These are phyloP conservation scores for Mystacornis crossleyi DNA, from an alignment of 2,113 vertebrate species.

Conservation along the genomic window DNA sequence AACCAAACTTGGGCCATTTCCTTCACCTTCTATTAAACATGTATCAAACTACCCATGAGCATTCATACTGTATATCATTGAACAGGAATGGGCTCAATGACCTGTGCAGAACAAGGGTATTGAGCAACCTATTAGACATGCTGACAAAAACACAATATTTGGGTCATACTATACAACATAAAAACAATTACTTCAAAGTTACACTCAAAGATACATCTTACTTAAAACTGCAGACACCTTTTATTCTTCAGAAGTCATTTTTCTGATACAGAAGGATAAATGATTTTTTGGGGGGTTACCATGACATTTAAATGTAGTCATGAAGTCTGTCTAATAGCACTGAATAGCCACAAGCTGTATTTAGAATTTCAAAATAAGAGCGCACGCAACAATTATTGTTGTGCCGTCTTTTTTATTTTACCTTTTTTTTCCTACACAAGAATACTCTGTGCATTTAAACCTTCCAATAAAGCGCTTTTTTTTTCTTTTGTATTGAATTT, in stretches of 20 bases:
- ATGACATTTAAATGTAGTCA: background rate
- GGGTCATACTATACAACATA: constrained; percentile 61
- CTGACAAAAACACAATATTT: constrained; percentile 70
- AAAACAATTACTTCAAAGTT: constrained; percentile 67
- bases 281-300: background rate
- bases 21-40: constrained; percentile 62
- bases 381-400: background rate
- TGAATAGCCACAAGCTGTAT: background rate
- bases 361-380: background rate
- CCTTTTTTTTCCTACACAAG: background rate
- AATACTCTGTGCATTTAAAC: background rate
- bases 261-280: background rate
- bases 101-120: constrained; percentile 59
- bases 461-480: background rate
- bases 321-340: background rate
- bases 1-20: constrained; percentile 44
- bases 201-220: background rate
- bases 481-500: background rate
- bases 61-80: constrained; percentile 33
- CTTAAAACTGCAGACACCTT: constrained; percentile 21
- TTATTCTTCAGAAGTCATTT: background rate
- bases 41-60: constrained; percentile 59
- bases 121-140: constrained; percentile 65
- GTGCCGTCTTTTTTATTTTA: background rate
- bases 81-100: constrained; percentile 59